phyloP scores from a whole-genome alignment of 2,797 vertebrate species.

The Pantherophis alleghaniensis region DNA sequence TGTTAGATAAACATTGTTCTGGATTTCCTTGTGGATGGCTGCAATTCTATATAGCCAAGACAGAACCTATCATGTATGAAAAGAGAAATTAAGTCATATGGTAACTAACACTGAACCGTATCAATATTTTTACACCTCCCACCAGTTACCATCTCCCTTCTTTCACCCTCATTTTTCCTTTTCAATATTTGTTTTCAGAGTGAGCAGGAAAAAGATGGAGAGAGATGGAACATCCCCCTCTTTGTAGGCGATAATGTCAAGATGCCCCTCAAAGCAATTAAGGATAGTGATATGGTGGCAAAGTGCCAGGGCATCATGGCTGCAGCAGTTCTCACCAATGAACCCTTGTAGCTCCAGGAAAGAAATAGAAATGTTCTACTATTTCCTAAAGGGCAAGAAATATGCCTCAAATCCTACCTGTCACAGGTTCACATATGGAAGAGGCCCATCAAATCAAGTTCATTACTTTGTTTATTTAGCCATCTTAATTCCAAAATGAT shows the following conservation, averaged over 20 bases:
- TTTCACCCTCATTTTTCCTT: background rate
- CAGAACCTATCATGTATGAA: background rate
- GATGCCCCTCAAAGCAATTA: background rate
- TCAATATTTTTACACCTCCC: background rate
- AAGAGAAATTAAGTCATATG: background rate
- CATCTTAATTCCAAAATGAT: background rate
- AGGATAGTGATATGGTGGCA: background rate
- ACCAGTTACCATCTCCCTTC: background rate
- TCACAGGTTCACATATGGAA: background rate
- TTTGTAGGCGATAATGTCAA: background rate
- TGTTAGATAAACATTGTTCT: background rate
- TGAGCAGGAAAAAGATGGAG: background rate
- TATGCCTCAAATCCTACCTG: background rate
- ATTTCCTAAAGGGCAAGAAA: background rate
- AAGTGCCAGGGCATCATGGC: background rate
- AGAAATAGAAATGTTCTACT: background rate
- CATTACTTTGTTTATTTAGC: background rate
- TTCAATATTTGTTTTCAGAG: background rate
- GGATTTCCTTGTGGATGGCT: background rate
- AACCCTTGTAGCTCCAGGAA: background rate
- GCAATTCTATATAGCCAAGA: background rate
- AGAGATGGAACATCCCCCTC: background rate
- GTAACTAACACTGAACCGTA: background rate
- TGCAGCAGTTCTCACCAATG: background rate
- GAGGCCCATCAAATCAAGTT: background rate